A percentile compares a stretch with the other conserved stretches of the same genome.
These are phyloP conservation scores for Gordius sp. DNA, from an alignment of 2,888 invertebrate genomes.

Conservation along the genomic window DNA sequence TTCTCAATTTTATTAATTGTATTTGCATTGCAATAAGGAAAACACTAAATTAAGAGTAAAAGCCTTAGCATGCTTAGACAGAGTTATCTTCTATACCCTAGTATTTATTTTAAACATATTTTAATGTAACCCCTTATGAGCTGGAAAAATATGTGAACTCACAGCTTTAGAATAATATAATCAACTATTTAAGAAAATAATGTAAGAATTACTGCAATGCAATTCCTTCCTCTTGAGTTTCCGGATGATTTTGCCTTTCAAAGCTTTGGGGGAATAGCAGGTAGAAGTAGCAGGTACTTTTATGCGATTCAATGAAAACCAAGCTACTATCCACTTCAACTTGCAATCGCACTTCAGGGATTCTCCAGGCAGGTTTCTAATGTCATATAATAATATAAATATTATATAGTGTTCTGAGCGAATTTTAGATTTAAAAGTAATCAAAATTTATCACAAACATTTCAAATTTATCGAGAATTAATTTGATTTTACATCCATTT, in stretches of 20 bases:
- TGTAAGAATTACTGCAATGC: constrained; percentile 2
- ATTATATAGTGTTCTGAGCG: not conserved
- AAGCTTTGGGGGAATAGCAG: not conserved
- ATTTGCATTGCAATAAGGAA: too few relatives aligned
- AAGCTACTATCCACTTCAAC: not conserved
- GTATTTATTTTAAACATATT: too few relatives aligned
- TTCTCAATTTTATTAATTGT: too few relatives aligned
- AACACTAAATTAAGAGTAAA: too few relatives aligned
- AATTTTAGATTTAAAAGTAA: not conserved
- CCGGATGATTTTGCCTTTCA: not conserved
- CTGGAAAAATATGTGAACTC: too few relatives aligned
- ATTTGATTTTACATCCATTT: constrained; percentile 14
- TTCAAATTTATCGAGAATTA: not conserved
- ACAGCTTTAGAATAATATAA: too few relatives aligned
- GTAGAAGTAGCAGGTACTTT: not conserved
- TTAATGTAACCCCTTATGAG: too few relatives aligned
- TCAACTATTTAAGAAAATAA: too few relatives aligned
- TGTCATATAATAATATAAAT: not conserved
- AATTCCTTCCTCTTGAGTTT: not conserved
- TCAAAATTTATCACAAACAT: not conserved
- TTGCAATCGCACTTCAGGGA: constrained; percentile 4
- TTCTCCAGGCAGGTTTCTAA: not conserved
- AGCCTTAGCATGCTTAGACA: too few relatives aligned
- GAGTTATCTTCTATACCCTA: too few relatives aligned
- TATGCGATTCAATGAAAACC: not conserved